Evolutionary conservation across 2,888 invertebrate genomes (phyloP).

Genomic region (Megalurothrips usitatus): DNA sequence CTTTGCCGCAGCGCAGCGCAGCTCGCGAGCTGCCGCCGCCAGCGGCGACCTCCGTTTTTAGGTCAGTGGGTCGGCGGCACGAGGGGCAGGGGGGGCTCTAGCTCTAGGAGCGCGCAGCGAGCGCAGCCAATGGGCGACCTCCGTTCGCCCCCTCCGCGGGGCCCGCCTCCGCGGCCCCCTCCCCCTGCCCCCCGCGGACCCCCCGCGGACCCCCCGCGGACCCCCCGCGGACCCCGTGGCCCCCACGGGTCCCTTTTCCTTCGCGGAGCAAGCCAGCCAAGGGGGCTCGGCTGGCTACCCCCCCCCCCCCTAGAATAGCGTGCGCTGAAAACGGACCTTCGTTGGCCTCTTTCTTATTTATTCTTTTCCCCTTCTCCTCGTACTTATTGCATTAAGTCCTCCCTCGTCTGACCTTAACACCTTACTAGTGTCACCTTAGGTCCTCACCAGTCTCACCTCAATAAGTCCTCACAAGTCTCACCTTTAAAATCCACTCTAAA

Average conservation of each 20-base stretch:
- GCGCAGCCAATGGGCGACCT: not conserved
- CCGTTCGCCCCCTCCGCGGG: not conserved
- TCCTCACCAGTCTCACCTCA: no score
- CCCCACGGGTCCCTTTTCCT: not conserved
- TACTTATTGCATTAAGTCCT: no score
- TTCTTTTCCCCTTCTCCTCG: no score
- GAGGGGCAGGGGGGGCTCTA: slow-evolving; percentile 5
- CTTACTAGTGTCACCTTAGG: no score
- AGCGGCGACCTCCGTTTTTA: not conserved
- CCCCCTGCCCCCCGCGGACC: not conserved
- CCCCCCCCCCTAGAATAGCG: slow-evolving; percentile 17
- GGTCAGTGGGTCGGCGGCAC: slow-evolving; percentile 13
- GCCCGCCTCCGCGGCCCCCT: no score
- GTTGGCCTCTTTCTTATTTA: no score
- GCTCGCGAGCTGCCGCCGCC: not conserved
- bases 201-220: not conserved
- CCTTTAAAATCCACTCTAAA: no score
- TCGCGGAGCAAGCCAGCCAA: not conserved
- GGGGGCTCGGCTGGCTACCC: not conserved
- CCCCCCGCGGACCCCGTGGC: not conserved
- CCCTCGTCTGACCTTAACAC: no score
- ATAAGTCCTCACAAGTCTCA: no score
- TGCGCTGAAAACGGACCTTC: not conserved
- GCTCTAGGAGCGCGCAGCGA: slow-evolving; percentile 25
- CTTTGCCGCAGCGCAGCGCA: not conserved